phyloP scores from a whole-genome alignment of 2,113 vertebrate species.

The Hymenochirus boettgeri region DNA sequence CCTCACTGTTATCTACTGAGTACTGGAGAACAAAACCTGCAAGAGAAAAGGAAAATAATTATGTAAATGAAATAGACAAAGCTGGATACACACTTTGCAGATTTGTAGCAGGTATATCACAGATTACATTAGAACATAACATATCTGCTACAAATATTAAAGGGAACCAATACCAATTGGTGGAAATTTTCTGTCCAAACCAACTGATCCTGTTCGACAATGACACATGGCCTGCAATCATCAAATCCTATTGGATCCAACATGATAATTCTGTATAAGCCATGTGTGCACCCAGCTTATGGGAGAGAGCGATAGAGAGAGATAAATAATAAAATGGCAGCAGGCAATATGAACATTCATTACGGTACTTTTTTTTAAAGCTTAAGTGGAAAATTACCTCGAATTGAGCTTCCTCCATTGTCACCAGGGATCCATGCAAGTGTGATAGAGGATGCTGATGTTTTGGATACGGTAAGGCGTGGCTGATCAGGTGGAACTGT shows the following conservation, averaged over 20 bases:
- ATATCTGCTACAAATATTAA: too few species aligned
- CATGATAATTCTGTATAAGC: slow-evolving; percentile 19
- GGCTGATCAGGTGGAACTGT: slow-evolving; percentile 94
- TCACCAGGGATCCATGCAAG: slow-evolving; percentile 97
- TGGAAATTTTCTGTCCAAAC: too few species aligned
- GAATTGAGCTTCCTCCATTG: slow-evolving; percentile 86
- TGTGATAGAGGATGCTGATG: slow-evolving; percentile 88
- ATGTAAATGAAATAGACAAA: not conserved
- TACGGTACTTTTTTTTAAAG: too few species aligned
- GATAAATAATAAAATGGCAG: rapidly evolving
- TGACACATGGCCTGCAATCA: too few species aligned
- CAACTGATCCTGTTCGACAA: too few species aligned
- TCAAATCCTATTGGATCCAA: too few species aligned
- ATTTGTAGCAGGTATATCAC: too few species aligned
- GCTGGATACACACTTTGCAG: too few species aligned
- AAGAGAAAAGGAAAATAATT: slow-evolving; percentile 12
- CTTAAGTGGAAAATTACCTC: slow-evolving; percentile 61
- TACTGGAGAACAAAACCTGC: slow-evolving; percentile 95
- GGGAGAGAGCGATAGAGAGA: not conserved
- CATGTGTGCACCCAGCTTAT: not conserved
- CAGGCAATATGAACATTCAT: not conserved
- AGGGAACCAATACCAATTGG: too few species aligned
- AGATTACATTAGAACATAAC: too few species aligned
- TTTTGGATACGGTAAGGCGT: slow-evolving; percentile 91
- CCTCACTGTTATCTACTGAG: slow-evolving; percentile 95